Conservation (phyloP, 2,888 invertebrate genomes). For the Cephus rjabovi region DNA sequence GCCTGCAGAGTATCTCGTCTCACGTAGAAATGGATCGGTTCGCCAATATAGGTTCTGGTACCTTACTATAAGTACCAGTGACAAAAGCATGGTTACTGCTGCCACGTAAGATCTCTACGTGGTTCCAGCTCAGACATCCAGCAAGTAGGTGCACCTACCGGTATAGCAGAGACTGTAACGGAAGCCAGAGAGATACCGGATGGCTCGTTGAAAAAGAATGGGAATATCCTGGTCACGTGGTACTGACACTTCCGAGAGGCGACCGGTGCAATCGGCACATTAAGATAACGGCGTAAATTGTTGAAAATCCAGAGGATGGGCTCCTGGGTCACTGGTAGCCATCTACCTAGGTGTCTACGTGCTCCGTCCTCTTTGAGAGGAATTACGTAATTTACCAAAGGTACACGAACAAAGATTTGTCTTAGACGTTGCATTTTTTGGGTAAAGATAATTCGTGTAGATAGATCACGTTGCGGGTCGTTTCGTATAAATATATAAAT, state of each 20-base stretch:
- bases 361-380: neutral
- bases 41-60: neutral
- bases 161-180: neutral
- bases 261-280: neutral
- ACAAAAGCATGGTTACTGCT: neutral
- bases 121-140: neutral
- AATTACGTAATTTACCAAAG: neutral
- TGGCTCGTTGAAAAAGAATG: neutral
- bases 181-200: neutral
- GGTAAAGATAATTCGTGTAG: neutral
- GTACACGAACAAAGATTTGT: neutral
- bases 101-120: neutral
- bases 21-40: neutral
- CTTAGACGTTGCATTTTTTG: neutral
- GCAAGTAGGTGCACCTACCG: neutral
- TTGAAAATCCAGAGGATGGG: neutral
- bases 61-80: neutral
- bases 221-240: neutral
- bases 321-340: neutral
- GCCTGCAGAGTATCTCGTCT: neutral
- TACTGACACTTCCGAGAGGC: neutral
- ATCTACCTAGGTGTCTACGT: neutral
- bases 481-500: too few relatives aligned
- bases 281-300: neutral
- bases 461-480: too few relatives aligned